phyloP scores from a whole-genome alignment of 2,888 invertebrate species.

The Melinaea marsaeus region DNA sequence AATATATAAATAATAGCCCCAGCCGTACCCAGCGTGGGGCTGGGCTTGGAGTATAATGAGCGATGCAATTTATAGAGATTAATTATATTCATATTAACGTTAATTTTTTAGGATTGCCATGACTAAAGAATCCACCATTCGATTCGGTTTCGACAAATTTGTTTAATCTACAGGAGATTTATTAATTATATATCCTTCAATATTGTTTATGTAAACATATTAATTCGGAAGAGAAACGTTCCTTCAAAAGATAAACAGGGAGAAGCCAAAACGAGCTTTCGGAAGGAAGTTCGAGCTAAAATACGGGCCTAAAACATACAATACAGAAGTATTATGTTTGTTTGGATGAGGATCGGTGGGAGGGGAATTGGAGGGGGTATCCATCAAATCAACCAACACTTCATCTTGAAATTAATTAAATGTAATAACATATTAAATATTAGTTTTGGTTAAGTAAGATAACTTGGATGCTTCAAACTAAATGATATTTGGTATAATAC shows the following conservation, averaged over 20 bases:
- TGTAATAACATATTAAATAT: too few relatives aligned
- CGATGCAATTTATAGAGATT: not conserved
- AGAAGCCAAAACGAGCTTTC: conserved; percentile 11
- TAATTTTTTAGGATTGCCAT: too few relatives aligned
- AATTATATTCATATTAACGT: not conserved
- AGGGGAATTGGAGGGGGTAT: not conserved
- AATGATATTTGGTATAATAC: too few relatives aligned
- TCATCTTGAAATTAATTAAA: conserved; percentile 9
- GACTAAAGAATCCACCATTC: too few relatives aligned
- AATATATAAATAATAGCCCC: conserved; percentile 14
- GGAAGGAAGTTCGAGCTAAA: conserved; percentile 18
- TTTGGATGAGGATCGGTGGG: conserved; percentile 5
- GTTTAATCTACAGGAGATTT: conserved; percentile 1
- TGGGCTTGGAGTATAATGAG: conserved; percentile 6
- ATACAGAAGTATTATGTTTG: conserved; percentile 19
- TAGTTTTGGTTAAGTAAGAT: too few relatives aligned
- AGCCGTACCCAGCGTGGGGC: conserved; percentile 5
- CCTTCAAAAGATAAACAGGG: conserved; percentile 8
- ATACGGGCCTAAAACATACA: conserved; percentile 21
- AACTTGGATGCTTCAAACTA: not conserved
- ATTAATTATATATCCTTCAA: conserved; percentile 8
- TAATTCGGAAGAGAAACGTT: conserved; percentile 2
- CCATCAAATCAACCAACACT: conserved; percentile 19
- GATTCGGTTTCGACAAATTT: not conserved
- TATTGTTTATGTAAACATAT: too few relatives aligned